A percentile compares a stretch with the other conserved stretches of the same genome.
These are phyloP conservation scores for Mycteria americana DNA, from an alignment of 2,797 vertebrate genomes.

Conservation along the genomic window DNA sequence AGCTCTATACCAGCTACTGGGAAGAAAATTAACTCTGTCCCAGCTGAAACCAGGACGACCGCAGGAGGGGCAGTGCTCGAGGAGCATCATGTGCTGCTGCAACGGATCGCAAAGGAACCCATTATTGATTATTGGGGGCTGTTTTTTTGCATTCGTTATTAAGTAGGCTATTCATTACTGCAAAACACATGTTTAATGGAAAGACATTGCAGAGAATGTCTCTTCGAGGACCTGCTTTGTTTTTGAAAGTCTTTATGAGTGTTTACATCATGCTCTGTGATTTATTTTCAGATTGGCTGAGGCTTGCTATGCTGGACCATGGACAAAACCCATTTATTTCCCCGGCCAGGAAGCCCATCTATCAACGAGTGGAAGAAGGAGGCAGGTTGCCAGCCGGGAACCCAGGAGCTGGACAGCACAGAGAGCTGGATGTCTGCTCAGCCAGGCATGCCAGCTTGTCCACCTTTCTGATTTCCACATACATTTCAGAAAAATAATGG, in stretches of 20 bases:
- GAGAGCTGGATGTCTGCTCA: not conserved
- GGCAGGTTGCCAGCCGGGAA: not conserved
- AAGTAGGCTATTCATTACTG: not conserved
- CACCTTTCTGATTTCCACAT: not conserved
- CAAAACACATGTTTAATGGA: not conserved
- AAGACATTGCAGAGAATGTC: not conserved
- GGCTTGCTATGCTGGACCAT: not conserved
- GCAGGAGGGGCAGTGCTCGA: rapidly evolving
- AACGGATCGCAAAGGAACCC: not conserved
- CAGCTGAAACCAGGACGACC: no score
- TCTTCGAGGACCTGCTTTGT: not conserved
- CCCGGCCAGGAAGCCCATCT: not conserved
- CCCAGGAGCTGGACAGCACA: not conserved
- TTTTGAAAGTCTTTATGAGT: not conserved
- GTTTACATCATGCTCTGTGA: not conserved
- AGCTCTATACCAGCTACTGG: no score
- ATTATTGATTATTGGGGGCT: not conserved
- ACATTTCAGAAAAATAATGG: not conserved
- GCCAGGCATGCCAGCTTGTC: not conserved
- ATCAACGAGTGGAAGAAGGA: not conserved
- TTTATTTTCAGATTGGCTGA: not conserved
- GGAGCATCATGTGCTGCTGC: not conserved
- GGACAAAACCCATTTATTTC: not conserved
- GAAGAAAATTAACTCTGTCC: no score
- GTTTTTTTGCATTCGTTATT: rapidly evolving